Percentiles rank a stretch among this genome's conserved stretches.
Conservation (phyloP, 2,797 vertebrate genomes). For the Telmatherina bonti region DNA sequence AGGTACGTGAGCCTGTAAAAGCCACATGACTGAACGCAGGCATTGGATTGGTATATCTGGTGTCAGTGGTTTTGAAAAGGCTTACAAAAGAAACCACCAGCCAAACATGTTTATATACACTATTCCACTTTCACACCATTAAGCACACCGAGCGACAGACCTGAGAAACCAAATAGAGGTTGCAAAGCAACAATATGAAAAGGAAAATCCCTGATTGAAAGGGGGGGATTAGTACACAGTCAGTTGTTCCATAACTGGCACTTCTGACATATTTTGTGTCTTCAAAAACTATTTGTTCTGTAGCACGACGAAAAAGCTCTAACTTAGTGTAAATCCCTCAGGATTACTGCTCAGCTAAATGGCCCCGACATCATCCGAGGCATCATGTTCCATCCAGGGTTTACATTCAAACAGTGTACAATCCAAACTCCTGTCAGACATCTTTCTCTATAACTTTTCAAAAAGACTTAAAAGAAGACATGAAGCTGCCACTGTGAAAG, state of each 20-base stretch:
- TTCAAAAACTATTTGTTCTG: conserved; percentile 46
- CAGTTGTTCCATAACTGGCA: not conserved
- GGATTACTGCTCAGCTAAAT: conserved; percentile 44
- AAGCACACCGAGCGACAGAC: not conserved
- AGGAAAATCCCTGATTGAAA: not conserved
- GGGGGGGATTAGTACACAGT: not conserved
- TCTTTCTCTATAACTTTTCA: conserved; percentile 55
- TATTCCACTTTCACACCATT: not conserved
- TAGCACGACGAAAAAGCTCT: conserved; percentile 19
- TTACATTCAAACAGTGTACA: conserved; percentile 52
- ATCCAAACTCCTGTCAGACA: conserved; percentile 50
- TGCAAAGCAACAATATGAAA: not conserved
- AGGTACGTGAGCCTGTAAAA: no score
- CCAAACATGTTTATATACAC: not conserved
- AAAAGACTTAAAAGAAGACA: conserved; percentile 66
- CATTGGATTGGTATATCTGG: not conserved
- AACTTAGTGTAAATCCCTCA: conserved; percentile 25
- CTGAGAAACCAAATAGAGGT: not conserved
- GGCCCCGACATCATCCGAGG: conserved; percentile 17
- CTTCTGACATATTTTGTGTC: not conserved
- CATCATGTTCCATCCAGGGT: conserved; percentile 24
- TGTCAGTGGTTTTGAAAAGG: not conserved
- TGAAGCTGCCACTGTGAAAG: conserved; percentile 49
- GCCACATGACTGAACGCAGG: no score
- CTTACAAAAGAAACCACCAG: not conserved